Percentiles rank a stretch among this genome's conserved stretches.
Conservation (phyloP, 1,140 invertebrate genomes). For the Harpegnathos saltator region DNA sequence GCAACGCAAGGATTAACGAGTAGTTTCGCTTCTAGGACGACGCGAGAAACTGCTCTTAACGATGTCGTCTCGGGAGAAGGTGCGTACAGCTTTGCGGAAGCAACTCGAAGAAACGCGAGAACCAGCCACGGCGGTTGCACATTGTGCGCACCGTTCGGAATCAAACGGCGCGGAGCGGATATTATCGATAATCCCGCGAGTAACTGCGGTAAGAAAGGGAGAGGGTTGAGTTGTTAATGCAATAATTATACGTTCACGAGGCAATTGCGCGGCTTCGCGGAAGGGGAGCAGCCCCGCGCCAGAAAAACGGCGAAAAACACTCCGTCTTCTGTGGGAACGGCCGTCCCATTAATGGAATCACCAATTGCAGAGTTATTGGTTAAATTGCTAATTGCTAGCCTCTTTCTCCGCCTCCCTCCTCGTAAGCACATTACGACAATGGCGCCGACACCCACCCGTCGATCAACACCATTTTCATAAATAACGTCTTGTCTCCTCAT, state of each 20-base stretch:
- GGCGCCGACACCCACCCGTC: constrained; percentile 75
- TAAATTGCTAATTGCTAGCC: constrained; percentile 84
- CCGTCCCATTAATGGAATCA: constrained; percentile 80
- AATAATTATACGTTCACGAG: constrained; percentile 70
- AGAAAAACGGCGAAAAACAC: constrained; percentile 70
- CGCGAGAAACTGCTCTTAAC: constrained; percentile 1
- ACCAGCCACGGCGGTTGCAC: neutral
- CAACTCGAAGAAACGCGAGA: neutral
- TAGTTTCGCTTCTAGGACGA: neutral
- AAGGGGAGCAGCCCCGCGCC: constrained; percentile 51
- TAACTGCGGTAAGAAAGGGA: neutral
- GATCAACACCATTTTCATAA: constrained; percentile 70
- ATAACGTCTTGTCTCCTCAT: constrained; percentile 18
- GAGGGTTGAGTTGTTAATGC: constrained; percentile 38
- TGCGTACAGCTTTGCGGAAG: neutral
- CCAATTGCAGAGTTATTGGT: constrained; percentile 83
- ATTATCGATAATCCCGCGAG: constrained; percentile 20
- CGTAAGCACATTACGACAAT: constrained; percentile 60
- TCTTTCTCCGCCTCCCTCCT: constrained; percentile 56
- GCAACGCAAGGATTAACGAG: constrained; percentile 6
- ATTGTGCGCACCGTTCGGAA: neutral
- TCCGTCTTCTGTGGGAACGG: constrained; percentile 77
- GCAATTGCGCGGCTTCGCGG: constrained; percentile 60
- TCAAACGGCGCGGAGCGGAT: constrained; percentile 4
- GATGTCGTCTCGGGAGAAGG: neutral